Conservation (phyloP, 1,140 invertebrate genomes). For the Rhopalosiphum padi region DNA sequence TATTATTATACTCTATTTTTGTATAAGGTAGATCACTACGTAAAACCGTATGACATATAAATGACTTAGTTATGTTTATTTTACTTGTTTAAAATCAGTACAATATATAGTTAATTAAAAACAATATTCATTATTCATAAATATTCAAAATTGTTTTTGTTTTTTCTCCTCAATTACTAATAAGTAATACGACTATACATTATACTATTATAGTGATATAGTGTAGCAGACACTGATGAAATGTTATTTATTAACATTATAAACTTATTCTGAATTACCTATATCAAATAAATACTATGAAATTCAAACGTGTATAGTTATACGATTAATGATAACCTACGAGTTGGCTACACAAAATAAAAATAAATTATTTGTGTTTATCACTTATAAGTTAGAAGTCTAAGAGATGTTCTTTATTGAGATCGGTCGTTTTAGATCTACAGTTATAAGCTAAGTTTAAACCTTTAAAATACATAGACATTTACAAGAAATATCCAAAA, state of each 20-base stretch:
- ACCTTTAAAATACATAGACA: not conserved
- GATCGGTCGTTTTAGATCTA: not conserved
- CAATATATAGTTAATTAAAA: not conserved
- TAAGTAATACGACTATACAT: not conserved
- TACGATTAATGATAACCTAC: too few relatives aligned
- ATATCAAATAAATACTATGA: not conserved
- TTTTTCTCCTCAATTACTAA: not conserved
- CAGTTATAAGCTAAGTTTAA: not conserved
- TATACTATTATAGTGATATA: not conserved
- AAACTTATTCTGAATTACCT: not conserved
- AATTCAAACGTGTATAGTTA: not conserved
- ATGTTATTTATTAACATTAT: not conserved
- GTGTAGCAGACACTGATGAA: not conserved
- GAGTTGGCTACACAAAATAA: too few relatives aligned
- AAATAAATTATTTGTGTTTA: too few relatives aligned
- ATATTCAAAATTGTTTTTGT: not conserved
- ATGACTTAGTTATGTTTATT: not conserved
- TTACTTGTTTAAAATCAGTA: not conserved
- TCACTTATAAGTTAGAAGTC: not conserved
- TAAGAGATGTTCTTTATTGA: not conserved
- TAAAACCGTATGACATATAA: not conserved
- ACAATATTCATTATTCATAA: not conserved
- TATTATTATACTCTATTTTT: not conserved
- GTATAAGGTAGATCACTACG: not conserved
- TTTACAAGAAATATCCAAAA: not conserved